These are phyloP conservation scores for Malaclemys terrapin DNA, from an alignment of 2,113 vertebrate species.

Conservation along the genomic window DNA sequence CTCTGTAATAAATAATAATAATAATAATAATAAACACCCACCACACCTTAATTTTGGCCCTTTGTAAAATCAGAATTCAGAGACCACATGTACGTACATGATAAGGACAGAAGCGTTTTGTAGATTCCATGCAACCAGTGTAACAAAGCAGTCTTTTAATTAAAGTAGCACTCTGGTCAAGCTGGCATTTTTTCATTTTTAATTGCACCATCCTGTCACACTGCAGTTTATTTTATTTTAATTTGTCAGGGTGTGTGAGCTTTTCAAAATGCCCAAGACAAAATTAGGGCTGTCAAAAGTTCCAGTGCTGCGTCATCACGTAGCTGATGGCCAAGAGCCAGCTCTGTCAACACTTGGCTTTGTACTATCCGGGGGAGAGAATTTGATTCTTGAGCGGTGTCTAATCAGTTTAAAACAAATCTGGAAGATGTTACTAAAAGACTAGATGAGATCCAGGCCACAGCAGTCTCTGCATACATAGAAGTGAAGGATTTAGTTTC, in stretches of 20 bases:
- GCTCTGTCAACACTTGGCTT: conserved; percentile 82
- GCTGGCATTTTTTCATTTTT: neutral
- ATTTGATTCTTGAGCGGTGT: conserved; percentile 83
- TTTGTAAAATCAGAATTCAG: conserved; percentile 39
- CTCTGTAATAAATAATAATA: neutral
- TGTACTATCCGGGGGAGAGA: conserved; percentile 81
- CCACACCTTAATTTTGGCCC: neutral
- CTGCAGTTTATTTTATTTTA: conserved; percentile 46
- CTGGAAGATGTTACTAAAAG: conserved; percentile 85
- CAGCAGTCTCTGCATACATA: conserved; percentile 71
- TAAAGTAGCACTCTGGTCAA: conserved; percentile 49
- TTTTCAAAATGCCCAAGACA: conserved; percentile 64
- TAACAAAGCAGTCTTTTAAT: conserved; percentile 24
- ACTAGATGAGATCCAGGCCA: conserved; percentile 83
- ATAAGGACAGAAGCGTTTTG: conserved; percentile 7
- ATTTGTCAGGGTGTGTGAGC: neutral
- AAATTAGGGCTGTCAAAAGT: conserved; percentile 51
- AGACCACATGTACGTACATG: neutral
- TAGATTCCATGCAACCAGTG: neutral
- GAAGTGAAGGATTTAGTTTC: conserved; percentile 71
- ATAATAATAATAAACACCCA: neutral
- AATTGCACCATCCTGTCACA: conserved; percentile 42
- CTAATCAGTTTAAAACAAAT: conserved; percentile 85
- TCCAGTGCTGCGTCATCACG: conserved; percentile 62
- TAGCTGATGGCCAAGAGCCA: conserved; percentile 78